Conservation (phyloP, 1,140 invertebrate species). For the Globodera rostochiensis region DNA sequence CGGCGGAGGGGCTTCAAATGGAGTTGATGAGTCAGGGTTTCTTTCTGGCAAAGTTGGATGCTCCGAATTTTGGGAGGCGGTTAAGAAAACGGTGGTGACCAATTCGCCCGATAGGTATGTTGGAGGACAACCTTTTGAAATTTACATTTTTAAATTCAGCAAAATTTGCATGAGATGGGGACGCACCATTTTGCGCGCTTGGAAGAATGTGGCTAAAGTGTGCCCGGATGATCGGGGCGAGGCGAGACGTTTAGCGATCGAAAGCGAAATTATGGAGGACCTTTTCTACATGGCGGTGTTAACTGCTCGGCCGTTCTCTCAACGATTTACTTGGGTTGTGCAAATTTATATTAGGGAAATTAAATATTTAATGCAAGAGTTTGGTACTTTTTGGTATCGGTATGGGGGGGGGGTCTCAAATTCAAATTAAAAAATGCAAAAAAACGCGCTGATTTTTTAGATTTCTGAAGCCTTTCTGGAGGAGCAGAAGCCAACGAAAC, state of each 20-base stretch:
- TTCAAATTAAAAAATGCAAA: no score
- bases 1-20: not conserved
- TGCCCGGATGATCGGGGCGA: constrained; percentile 9
- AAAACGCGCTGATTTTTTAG: constrained; percentile 16
- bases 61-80: constrained; percentile 26
- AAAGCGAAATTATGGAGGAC: constrained; percentile 27
- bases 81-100: constrained; percentile 19
- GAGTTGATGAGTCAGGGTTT: constrained; percentile 4
- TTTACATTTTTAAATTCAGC: constrained; percentile 11
- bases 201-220: constrained; percentile 32
- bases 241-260: constrained; percentile 17
- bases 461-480: constrained; percentile 26
- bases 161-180: constrained; percentile 27
- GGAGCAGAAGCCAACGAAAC: constrained; percentile 29
- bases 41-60: constrained; percentile 19
- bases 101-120: constrained; percentile 21
- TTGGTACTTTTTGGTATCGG: no score
- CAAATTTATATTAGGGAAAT: no score
- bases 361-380: no score
- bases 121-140: no score
- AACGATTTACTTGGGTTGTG: constrained; percentile 34
- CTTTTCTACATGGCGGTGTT: constrained; percentile 26
- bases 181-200: constrained; percentile 25
- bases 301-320: constrained; percentile 7
- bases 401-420: no score